Base-by-base conservation (phyloP, 37 sponge, comb jelly and placozoan genomes). In the Eunapius fragilis region DNA sequence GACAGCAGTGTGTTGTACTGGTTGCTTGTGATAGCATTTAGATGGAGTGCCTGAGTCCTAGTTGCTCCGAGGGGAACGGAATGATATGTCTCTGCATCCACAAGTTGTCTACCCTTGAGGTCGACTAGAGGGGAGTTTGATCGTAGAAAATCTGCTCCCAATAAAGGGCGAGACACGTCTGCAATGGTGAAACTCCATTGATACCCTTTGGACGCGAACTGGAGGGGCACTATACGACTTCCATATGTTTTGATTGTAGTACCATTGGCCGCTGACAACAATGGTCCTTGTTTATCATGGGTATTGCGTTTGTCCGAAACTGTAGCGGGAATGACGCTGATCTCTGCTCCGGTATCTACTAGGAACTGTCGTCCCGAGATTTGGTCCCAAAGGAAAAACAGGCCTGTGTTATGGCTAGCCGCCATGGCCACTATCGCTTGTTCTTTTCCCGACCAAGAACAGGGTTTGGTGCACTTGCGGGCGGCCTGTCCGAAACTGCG, bases 141-240 rank as follows among this genome's bases (percentile, higher is more conserved):
- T n/a, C 85, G 67, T 2, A 75, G 33, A 48, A 84, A 84, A 67
- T 84, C 85, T 12, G 85, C 85, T 24, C 85, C 85, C 7, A 76
- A 34, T 69, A 84, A 48, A 23, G 85, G 85, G 74, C 73, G 48
- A 3, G 83, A 37, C n/a, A 70, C 82, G 2, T 82, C 82, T 17
- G 82, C 82, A 71, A 71, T 70, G 72, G 71, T 27, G 35, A 82
- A 72, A 11, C n/a, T 27, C 82, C 72, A 71, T n/a, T n/a, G n/a
- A n/a, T n/a, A n/a, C n/a, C n/a, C n/a, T n/a, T n/a, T n/a, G n/a
- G n/a, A n/a, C n/a, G n/a, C n/a, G n/a, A n/a, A n/a, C n/a, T n/a
- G n/a, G 27, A 82, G 73, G 31, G 74, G 34, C 49, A 82, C 28
- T 32, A 48, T 72, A 25, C 35, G 41, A 26, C 45, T 82, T 38